A percentile compares a stretch with the other conserved stretches of the same genome.
phyloP scores from a whole-genome alignment of 1,140 invertebrate genomes.

The Drosophila littoralis region DNA sequence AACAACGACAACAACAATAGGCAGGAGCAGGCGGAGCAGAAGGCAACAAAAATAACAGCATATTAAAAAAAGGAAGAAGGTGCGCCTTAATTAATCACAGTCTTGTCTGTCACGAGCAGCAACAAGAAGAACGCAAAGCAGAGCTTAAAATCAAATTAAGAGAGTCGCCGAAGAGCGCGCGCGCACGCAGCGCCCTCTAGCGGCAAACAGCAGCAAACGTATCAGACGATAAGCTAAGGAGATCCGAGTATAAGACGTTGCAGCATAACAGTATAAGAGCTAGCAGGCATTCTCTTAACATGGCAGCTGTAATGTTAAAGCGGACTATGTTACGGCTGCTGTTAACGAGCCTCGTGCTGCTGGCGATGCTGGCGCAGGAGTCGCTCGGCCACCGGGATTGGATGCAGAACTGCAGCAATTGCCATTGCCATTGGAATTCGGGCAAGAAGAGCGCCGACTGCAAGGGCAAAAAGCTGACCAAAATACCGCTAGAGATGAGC shows the following conservation, averaged over 20 bases:
- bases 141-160: constrained; percentile 56
- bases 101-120: constrained; percentile 29
- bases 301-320: not conserved
- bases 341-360: constrained; percentile 8
- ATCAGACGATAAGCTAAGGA: not conserved
- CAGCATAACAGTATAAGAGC: not conserved
- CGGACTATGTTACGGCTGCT: constrained; percentile 24
- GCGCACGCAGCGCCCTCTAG: not conserved
- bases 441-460: constrained; percentile 94
- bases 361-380: constrained; percentile 18
- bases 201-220: not conserved
- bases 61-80: too few relatives aligned
- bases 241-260: not conserved
- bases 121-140: constrained; percentile 9
- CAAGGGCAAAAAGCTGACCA: constrained; percentile 86
- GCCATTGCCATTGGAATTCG: constrained; percentile 91
- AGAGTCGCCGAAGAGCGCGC: constrained; percentile 20
- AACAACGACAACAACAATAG: constrained; percentile 6
- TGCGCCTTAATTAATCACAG: not conserved
- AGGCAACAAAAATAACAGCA: not conserved
- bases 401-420: constrained; percentile 86
- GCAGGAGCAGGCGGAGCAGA: not conserved
- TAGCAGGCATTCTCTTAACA: not conserved
- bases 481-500: constrained; percentile 89
- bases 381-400: constrained; percentile 85